Conservation (phyloP, 2,797 vertebrate genomes). For the Graptemys geographica region DNA sequence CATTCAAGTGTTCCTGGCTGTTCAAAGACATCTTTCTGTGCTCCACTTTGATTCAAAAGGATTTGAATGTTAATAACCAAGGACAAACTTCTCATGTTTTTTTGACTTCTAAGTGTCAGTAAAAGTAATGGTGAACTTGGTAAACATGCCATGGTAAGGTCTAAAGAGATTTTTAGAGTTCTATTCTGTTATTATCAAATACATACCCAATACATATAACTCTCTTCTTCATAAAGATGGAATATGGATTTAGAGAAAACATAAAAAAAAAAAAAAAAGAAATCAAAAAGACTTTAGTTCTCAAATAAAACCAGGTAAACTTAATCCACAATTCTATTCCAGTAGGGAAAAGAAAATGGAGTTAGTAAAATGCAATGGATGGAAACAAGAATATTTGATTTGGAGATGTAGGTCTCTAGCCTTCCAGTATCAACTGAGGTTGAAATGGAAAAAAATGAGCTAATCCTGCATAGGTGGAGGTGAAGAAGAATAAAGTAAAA, state of each 20-base stretch:
- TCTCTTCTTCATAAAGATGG: neutral
- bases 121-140: neutral
- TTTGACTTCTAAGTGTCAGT: neutral
- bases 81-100: neutral
- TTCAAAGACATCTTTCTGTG: neutral
- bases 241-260: neutral
- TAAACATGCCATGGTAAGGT: neutral
- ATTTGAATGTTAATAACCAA: constrained; percentile 14
- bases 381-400: neutral
- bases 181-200: neutral
- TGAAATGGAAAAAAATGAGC: neutral
- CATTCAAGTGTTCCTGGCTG: neutral
- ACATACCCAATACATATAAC: neutral
- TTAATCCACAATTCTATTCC: neutral
- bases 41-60: neutral
- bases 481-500: neutral
- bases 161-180: neutral
- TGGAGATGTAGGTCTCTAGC: neutral
- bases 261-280: neutral
- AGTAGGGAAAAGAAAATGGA: neutral
- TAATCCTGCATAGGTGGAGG: neutral
- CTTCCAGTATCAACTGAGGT: neutral
- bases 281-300: neutral
- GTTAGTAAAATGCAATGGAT: neutral
- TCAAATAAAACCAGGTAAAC: neutral